A percentile compares a stretch with the other conserved stretches of the same genome.
These are phyloP conservation scores for Hydroisotoma schaefferi DNA, from an alignment of 2,888 invertebrate species.

Conservation along the genomic window DNA sequence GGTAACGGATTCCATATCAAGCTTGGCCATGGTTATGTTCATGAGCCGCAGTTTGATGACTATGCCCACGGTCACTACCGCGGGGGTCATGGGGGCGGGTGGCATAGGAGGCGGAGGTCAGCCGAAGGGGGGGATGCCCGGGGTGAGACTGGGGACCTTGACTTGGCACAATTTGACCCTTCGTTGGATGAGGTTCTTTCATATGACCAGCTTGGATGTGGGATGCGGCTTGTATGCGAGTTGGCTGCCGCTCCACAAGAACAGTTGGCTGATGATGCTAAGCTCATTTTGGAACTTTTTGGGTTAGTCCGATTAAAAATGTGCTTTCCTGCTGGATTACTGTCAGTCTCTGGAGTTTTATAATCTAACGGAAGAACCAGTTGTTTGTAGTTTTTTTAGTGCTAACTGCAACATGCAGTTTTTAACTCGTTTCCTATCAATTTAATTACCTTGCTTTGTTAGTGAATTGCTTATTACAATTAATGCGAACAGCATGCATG, in stretches of 20 bases:
- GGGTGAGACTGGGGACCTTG: constrained; percentile 20
- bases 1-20: constrained; percentile 12
- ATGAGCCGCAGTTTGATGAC: background rate
- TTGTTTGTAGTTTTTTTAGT: no score
- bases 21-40: constrained; percentile 17
- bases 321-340: no score
- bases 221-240: constrained; percentile 46
- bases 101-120: constrained; percentile 21
- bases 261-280: constrained; percentile 36
- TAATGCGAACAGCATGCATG: no score
- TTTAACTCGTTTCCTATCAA: no score
- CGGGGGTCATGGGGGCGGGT: constrained; percentile 17
- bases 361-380: no score
- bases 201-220: constrained; percentile 45
- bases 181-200: constrained; percentile 42
- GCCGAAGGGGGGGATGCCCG: constrained; percentile 11
- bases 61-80: constrained; percentile 4
- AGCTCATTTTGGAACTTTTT: constrained; percentile 46
- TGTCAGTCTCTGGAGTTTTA: no score
- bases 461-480: no score
- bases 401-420: no score
- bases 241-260: constrained; percentile 32
- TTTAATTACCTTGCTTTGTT: no score
- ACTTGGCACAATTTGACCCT: constrained; percentile 35
- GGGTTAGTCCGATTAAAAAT: no score